A percentile compares a stretch with the other conserved stretches of the same genome.
phyloP scores from a whole-genome alignment of 2,888 invertebrate genomes.

The Metallyticus violacea region DNA sequence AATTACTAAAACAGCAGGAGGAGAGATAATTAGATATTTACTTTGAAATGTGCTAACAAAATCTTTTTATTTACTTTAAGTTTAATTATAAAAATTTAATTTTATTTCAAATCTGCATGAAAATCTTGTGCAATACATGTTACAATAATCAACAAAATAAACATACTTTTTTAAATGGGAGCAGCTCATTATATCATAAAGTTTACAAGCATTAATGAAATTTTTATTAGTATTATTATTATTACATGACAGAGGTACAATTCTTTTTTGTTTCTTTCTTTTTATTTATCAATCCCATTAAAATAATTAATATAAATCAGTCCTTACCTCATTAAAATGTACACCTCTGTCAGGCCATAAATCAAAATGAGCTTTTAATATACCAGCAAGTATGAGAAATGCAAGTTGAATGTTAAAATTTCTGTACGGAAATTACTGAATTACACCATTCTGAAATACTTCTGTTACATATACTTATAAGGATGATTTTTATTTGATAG shows the following conservation, averaged over 20 bases:
- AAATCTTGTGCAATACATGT: background rate
- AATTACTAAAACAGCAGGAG: background rate
- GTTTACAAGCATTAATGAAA: background rate
- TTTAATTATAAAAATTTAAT: no score
- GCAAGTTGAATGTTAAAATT: no score
- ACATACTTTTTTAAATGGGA: background rate
- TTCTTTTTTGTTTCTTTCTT: no score
- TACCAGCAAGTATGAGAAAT: background rate
- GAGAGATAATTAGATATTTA: background rate
- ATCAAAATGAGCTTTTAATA: background rate
- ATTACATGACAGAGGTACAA: no score
- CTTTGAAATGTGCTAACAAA: background rate
- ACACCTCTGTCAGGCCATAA: no score
- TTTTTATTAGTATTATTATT: no score
- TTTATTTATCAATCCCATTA: no score
- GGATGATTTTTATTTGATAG: no score
- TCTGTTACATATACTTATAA: no score
- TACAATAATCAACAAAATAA: background rate
- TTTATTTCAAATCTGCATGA: background rate
- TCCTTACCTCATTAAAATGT: background rate
- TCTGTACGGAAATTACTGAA: no score
- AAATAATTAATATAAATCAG: no score
- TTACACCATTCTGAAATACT: no score
- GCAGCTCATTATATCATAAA: background rate
- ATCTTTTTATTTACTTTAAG: background rate